Evolutionary conservation across 2,113 vertebrate genomes (phyloP).

Genomic region (Odontesthes bonariensis): DNA sequence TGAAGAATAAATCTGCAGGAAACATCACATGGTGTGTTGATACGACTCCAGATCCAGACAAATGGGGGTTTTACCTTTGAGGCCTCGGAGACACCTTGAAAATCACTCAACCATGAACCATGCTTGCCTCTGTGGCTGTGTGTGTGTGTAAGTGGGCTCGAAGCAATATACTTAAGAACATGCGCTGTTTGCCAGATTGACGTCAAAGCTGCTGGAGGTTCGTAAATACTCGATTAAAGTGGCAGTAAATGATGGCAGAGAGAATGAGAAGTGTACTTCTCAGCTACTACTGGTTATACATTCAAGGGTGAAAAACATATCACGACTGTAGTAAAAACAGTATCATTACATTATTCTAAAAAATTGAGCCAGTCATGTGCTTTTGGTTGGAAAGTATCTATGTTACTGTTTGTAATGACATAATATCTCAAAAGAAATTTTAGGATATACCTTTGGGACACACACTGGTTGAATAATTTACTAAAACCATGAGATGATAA

Average conservation of each 20-base stretch:
- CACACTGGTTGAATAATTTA: too few relatives aligned
- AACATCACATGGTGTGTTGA: conserved; percentile 65
- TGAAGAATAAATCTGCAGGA: conserved; percentile 73
- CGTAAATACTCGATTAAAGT: conserved; percentile 16
- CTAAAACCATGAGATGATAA: neutral
- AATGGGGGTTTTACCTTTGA: conserved; percentile 54
- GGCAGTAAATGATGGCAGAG: conserved; percentile 15
- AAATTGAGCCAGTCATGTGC: too few relatives aligned
- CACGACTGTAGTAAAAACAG: too few relatives aligned
- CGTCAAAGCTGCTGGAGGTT: conserved; percentile 20
- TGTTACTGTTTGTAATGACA: neutral
- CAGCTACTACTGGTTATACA: neutral
- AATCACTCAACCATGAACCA: conserved; percentile 57
- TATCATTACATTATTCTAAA: too few relatives aligned
- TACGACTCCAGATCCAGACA: conserved; percentile 59
- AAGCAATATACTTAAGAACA: conserved; percentile 1
- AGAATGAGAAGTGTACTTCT: neutral
- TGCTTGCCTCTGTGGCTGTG: conserved; percentile 36
- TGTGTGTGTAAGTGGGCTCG: neutral
- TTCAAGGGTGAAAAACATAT: neutral
- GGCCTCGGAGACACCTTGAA: conserved; percentile 71
- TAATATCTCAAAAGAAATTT: neutral
- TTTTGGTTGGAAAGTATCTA: neutral
- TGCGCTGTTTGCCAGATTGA: conserved; percentile 24
- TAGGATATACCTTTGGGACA: too few relatives aligned